These are phyloP conservation scores for Platygyra sinensis DNA, from an alignment of 64 coral and sea anemone genomes.

Conservation along the genomic window DNA sequence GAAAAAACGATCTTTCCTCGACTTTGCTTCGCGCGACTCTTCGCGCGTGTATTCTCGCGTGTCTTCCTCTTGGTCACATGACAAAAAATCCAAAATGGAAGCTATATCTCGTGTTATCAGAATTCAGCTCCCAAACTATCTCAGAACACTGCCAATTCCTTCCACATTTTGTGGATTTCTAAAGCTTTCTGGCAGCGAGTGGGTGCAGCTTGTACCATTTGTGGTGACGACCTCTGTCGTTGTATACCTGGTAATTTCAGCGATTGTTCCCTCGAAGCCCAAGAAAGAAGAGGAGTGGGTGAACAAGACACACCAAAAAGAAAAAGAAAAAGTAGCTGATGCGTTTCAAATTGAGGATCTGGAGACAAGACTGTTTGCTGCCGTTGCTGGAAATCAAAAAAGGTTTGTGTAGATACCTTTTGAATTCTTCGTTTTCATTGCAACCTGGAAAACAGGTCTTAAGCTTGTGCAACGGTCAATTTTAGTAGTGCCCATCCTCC, in stretches of 20 bases:
- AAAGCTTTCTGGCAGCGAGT: conserved; percentile 67
- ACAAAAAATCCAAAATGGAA: conserved; percentile 54
- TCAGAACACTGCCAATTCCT: conserved; percentile 75
- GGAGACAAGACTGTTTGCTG: conserved; percentile 83
- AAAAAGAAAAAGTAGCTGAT: conserved; percentile 83
- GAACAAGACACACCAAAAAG: conserved; percentile 75
- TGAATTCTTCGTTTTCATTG: neutral
- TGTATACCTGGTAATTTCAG: conserved; percentile 71
- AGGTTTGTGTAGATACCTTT: conserved; percentile 58
- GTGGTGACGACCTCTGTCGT: conserved; percentile 68
- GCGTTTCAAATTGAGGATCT: conserved; percentile 86
- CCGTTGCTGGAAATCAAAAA: conserved; percentile 94
- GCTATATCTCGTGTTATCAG: conserved; percentile 64
- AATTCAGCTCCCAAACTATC: conserved; percentile 80
- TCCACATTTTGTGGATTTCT: conserved; percentile 61
- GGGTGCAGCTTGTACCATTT: conserved; percentile 75
- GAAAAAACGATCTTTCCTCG: too few species aligned
- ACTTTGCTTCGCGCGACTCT: too few species aligned
- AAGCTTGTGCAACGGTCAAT: too few species aligned
- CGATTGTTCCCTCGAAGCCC: conserved; percentile 52
- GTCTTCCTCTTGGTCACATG: neutral
- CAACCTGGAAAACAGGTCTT: too few species aligned
- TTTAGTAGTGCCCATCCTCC: too few species aligned
- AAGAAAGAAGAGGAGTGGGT: conserved; percentile 77
- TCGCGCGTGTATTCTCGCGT: neutral